Conservation (phyloP, 2,113 vertebrate species). For the Oryzias javanicus region DNA sequence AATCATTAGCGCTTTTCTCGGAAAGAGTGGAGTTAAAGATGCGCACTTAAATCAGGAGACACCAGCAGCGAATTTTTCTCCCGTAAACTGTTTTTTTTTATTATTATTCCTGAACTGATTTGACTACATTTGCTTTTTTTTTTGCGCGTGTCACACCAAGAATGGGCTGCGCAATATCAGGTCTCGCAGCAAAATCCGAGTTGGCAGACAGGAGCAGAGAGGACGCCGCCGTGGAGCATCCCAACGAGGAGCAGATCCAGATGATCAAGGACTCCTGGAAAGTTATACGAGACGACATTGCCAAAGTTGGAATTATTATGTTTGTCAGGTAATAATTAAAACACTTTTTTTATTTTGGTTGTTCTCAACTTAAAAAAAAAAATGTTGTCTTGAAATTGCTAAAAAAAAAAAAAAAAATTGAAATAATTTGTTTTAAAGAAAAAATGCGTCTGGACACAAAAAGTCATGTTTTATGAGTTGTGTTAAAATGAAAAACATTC, state of each 20-base stretch:
- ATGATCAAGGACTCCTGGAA: constrained; percentile 81
- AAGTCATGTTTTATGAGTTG: neutral
- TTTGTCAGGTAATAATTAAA: constrained; percentile 75
- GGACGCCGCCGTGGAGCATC: constrained; percentile 38
- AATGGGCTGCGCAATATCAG: constrained; percentile 81
- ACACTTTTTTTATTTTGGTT: neutral
- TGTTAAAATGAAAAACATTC: neutral
- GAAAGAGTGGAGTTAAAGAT: constrained; percentile 5
- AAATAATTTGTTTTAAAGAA: too few species aligned
- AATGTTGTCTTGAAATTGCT: too few species aligned
- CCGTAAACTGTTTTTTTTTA: neutral
- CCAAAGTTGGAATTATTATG: constrained; percentile 82
- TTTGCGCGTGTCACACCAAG: constrained; percentile 22
- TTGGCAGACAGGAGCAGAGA: constrained; percentile 47
- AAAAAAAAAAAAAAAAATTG: too few species aligned
- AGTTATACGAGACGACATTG: constrained; percentile 81
- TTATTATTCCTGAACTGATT: neutral
- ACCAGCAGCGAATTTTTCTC: constrained; percentile 5
- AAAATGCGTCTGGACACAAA: too few species aligned
- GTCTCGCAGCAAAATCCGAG: constrained; percentile 60
- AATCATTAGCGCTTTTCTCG: neutral
- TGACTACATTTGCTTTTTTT: neutral
- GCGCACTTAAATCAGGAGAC: constrained; percentile 23
- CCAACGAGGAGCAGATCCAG: constrained; percentile 66
- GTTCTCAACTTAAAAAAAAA: too few species aligned